Percentiles rank a stretch among this genome's conserved stretches.
Evolutionary conservation across 2,113 vertebrate species (phyloP).

Genomic region (Brienomyrus longianalis): DNA sequence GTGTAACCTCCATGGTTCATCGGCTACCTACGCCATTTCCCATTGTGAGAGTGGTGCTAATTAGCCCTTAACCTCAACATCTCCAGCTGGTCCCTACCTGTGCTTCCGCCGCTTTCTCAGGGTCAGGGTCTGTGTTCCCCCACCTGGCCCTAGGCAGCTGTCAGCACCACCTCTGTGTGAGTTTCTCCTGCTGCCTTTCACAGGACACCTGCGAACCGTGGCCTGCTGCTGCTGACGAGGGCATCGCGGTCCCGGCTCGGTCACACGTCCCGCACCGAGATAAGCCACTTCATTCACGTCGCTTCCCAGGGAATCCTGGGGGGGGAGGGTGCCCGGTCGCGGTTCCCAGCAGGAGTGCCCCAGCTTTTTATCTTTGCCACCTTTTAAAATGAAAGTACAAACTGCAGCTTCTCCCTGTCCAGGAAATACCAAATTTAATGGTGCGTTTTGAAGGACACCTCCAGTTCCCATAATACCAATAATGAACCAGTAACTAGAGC

Average conservation of each 20-base stretch:
- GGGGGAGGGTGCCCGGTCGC: neutral
- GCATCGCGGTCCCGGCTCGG: neutral
- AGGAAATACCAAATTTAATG: neutral
- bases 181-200: neutral
- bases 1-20: neutral
- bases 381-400: neutral
- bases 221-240: neutral
- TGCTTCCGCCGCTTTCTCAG: neutral
- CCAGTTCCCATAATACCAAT: neutral
- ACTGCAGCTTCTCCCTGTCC: neutral
- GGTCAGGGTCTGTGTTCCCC: neutral
- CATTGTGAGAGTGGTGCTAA: constrained; percentile 7
- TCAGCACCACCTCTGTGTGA: constrained; percentile 6
- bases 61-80: neutral
- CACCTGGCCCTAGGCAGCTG: constrained; percentile 19
- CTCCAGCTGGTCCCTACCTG: neutral
- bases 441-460: neutral
- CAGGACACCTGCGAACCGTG: neutral
- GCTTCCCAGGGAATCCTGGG: neutral
- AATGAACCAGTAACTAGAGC: neutral
- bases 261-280: neutral
- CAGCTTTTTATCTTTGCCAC: neutral
- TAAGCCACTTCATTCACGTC: neutral
- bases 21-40: neutral
- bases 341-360: neutral